Evolutionary conservation across 2,113 vertebrate genomes (phyloP).

Genomic region (Seriola quinqueradiata): DNA sequence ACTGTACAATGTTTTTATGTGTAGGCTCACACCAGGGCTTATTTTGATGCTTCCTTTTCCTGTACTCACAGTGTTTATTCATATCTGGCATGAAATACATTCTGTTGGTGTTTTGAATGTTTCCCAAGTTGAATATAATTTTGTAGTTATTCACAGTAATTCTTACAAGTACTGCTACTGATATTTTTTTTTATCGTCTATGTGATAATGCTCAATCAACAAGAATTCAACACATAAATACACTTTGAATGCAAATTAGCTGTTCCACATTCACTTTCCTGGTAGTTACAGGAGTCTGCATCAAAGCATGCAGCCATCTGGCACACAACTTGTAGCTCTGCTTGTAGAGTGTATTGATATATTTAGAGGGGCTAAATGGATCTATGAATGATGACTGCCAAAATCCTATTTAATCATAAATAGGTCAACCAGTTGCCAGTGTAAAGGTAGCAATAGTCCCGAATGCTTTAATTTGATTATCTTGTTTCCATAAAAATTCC

Average conservation of each 20-base stretch:
- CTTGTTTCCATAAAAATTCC: neutral
- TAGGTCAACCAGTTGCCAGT: neutral
- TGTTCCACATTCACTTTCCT: no score
- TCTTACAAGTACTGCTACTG: no score
- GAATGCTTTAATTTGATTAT: neutral
- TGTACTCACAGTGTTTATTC: neutral
- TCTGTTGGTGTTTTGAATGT: no score
- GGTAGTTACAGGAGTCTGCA: neutral
- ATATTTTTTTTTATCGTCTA: no score
- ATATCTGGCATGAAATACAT: no score
- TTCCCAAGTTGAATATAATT: no score
- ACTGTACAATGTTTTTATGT: neutral
- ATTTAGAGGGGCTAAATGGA: neutral
- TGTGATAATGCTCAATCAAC: no score
- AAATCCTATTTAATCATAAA: neutral
- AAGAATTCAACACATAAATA: no score
- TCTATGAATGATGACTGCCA: neutral
- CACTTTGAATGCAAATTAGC: no score
- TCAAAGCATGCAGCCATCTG: neutral
- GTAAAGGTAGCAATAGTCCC: neutral
- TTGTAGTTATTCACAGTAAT: no score
- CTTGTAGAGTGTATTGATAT: neutral
- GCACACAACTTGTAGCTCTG: neutral
- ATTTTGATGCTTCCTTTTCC: neutral
- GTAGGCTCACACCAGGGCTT: neutral